These are phyloP conservation scores for Tanytarsus gracilentus DNA, from an alignment of 2,888 invertebrate genomes.

Conservation along the genomic window DNA sequence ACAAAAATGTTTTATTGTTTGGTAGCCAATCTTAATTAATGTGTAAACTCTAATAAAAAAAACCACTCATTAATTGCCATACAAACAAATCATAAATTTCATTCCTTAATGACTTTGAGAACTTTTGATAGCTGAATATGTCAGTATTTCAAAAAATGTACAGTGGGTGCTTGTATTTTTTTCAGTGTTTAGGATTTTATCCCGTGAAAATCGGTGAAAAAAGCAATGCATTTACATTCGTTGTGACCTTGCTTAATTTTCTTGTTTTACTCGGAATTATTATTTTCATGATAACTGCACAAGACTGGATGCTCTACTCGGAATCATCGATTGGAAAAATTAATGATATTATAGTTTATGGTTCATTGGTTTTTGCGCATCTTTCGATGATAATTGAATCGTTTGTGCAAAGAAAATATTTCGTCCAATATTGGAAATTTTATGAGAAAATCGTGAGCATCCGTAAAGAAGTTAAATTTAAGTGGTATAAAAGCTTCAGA, in stretches of 20 bases:
- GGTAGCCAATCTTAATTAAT: too few relatives aligned
- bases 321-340: slow-evolving; percentile 16
- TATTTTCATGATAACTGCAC: not conserved
- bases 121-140: too few relatives aligned
- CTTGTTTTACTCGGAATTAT: not conserved
- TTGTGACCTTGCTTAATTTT: not conserved
- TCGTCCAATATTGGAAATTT: slow-evolving; percentile 4
- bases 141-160: too few relatives aligned
- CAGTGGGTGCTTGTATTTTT: not conserved
- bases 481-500: not conserved
- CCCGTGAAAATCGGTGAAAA: not conserved
- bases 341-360: slow-evolving; percentile 12
- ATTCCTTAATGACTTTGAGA: too few relatives aligned
- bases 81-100: too few relatives aligned
- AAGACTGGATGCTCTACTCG: slow-evolving; percentile 14
- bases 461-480: not conserved
- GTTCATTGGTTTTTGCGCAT: slow-evolving; percentile 4
- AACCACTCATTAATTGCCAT: too few relatives aligned
- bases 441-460: slow-evolving; percentile 1
- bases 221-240: not conserved
- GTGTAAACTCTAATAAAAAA: too few relatives aligned
- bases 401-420: not conserved
- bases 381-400: slow-evolving; percentile 1
- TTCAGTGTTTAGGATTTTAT: slow-evolving; percentile 4
- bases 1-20: too few relatives aligned